phyloP scores from a whole-genome alignment of 2,113 vertebrate genomes.

The Cephalopterus ornatus region DNA sequence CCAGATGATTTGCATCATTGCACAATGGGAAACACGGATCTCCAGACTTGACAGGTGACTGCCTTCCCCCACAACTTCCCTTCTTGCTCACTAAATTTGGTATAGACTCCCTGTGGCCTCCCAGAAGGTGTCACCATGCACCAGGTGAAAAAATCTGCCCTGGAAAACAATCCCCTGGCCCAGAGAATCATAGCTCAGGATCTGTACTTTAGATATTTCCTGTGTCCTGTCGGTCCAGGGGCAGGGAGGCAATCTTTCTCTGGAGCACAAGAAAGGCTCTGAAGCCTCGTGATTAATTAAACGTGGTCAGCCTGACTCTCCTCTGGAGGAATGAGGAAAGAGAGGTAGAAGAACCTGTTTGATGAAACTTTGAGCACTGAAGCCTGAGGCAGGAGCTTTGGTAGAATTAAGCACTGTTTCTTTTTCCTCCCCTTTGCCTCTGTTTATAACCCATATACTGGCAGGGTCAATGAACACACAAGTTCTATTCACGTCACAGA shows the following conservation, averaged over 20 bases:
- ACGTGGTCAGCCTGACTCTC: conserved; percentile 39
- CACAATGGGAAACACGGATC: neutral
- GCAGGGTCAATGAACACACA: neutral
- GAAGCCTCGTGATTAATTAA: neutral
- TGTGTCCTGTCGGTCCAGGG: neutral
- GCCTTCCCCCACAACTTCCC: neutral
- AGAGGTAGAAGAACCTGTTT: conserved; percentile 59
- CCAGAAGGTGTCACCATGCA: neutral
- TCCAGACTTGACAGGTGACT: neutral
- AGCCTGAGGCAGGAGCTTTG: conserved; percentile 18
- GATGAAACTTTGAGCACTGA: conserved; percentile 21
- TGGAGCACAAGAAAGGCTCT: neutral
- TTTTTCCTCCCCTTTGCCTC: neutral
- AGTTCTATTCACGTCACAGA: neutral
- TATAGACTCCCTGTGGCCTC: neutral
- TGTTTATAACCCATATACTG: neutral
- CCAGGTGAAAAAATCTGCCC: neutral
- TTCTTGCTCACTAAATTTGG: neutral
- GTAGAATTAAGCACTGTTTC: conserved; percentile 13
- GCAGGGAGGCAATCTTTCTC: neutral
- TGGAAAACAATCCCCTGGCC: neutral
- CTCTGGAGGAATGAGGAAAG: conserved; percentile 55
- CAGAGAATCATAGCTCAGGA: neutral
- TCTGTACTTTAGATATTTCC: neutral
- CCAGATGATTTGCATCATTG: neutral